Evolutionary conservation across 2,888 invertebrate genomes (phyloP), one percentile per base, ranked within the genome.

Genomic region (Chirona hameri): DNA sequence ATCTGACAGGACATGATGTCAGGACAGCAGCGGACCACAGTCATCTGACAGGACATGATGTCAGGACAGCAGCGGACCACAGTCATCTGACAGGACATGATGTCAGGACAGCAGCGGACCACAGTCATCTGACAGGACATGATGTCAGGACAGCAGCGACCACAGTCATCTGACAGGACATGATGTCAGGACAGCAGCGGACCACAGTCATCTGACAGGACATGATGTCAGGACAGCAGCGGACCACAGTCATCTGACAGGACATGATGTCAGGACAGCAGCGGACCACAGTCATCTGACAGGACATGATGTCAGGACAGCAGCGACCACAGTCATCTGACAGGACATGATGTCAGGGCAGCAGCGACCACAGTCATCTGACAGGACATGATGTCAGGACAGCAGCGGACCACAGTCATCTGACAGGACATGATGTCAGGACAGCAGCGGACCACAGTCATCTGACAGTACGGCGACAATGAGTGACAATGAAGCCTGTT

Each of bases 311-410:
- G n/a, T 69, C 69, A 69, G 39, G 39, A 39, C 39, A n/a, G n/a
- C n/a, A 7, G 39, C 39, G 7, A 7, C 39, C n/a, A n/a, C n/a
- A n/a, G n/a, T n/a, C n/a, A n/a, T n/a, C n/a, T n/a, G n/a, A n/a
- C n/a, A n/a, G n/a, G n/a, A n/a, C n/a, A n/a, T n/a, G n/a, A n/a
- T n/a, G n/a, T n/a, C n/a, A n/a, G 85, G 89, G 92, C 83, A 91
- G 88, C 52, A 91, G n/a, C 9, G 4, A 46, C 72, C 29, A 46
- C 69, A 10, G n/a, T n/a, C n/a, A n/a, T n/a, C n/a, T n/a, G n/a
- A 27, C n/a, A 69, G 27, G 27, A 7, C 39, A 39, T 69, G 69
- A 69, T n/a, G n/a, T 69, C 69, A 69, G 39, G 39, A 39, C 39
- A n/a, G 39, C 39, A 39, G 39, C 39, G n/a, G n/a, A n/a, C n/a